phyloP scores from a whole-genome alignment of 1,140 invertebrate genomes.

The Campoletis sonorensis region DNA sequence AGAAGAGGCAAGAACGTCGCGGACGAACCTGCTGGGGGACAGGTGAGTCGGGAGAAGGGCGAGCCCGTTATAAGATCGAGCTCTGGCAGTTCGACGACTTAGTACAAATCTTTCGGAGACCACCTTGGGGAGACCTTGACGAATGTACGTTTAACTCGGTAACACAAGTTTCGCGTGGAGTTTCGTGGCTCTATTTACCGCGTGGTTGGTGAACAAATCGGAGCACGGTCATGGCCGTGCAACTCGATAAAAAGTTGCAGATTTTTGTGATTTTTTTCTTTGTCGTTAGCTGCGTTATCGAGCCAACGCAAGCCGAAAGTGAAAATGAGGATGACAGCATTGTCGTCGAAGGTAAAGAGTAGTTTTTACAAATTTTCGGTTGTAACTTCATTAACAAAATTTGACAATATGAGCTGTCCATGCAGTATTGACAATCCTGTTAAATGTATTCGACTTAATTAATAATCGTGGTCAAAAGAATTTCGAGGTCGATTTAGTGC shows the following conservation, averaged over 20 bases:
- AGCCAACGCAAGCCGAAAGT: constrained; percentile 35
- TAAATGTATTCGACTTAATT: too few species aligned
- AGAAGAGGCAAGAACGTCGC: constrained; percentile 47
- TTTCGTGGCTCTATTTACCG: not conserved
- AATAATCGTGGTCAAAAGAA: not conserved
- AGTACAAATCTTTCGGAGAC: constrained; percentile 49
- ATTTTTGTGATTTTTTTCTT: constrained; percentile 49
- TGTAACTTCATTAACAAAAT: too few species aligned
- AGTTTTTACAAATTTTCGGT: constrained; percentile 13
- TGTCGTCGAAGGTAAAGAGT: constrained; percentile 66
- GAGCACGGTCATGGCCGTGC: constrained; percentile 35
- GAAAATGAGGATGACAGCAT: constrained; percentile 60
- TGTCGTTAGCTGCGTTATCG: constrained; percentile 39
- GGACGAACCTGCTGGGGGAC: constrained; percentile 45
- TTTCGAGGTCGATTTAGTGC: not conserved
- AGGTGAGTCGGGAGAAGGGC: constrained; percentile 66
- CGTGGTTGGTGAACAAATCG: not conserved
- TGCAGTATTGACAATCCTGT: too few species aligned
- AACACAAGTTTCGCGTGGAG: not conserved
- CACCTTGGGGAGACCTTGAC: constrained; percentile 14
- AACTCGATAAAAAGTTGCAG: not conserved
- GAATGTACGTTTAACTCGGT: not conserved
- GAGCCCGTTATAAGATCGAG: constrained; percentile 75
- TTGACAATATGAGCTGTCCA: too few species aligned
- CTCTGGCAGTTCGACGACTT: constrained; percentile 70